phyloP scores from a whole-genome alignment of 2,888 invertebrate genomes.

The Falcaria lacertinaria region DNA sequence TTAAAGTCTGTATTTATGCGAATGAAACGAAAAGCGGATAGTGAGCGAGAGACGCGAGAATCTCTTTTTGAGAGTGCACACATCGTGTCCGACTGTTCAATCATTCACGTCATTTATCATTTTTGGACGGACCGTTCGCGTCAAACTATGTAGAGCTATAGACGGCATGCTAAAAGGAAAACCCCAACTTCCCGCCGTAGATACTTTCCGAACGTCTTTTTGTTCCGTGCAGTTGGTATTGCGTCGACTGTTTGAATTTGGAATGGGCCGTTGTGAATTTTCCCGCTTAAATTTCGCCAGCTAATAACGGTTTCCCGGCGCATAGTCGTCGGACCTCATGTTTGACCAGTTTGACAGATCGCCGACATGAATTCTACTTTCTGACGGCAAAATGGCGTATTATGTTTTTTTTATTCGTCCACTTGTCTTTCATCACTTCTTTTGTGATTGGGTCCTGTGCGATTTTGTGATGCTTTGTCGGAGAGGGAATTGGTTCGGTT shows the following conservation, averaged over 20 bases:
- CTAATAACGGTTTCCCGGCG: constrained; percentile 53
- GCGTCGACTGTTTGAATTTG: constrained; percentile 45
- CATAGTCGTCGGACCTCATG: constrained; percentile 49
- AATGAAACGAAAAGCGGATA: constrained; percentile 44
- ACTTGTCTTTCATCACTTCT: constrained; percentile 75
- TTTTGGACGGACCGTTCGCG: constrained; percentile 65
- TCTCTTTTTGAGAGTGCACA: constrained; percentile 55
- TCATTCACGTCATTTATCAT: constrained; percentile 75
- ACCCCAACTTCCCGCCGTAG: constrained; percentile 47
- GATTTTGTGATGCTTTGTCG: constrained; percentile 61
- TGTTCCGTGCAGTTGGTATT: constrained; percentile 59
- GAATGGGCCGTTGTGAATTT: constrained; percentile 35
- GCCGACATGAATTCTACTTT: constrained; percentile 72
- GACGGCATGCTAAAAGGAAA: constrained; percentile 63
- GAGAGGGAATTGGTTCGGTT: constrained; percentile 50
- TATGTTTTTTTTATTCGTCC: constrained; percentile 70
- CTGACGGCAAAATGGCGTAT: constrained; percentile 73
- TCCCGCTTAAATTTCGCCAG: constrained; percentile 52
- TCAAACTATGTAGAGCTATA: constrained; percentile 67
- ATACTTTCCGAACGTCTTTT: constrained; percentile 71
- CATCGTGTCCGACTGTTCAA: constrained; percentile 63
- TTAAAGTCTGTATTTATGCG: constrained; percentile 32
- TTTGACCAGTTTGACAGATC: constrained; percentile 78
- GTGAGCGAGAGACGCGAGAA: constrained; percentile 29
- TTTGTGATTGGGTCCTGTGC: constrained; percentile 68